Conservation (phyloP, 2,113 vertebrate genomes). For the Herpailurus yagouaroundi region DNA sequence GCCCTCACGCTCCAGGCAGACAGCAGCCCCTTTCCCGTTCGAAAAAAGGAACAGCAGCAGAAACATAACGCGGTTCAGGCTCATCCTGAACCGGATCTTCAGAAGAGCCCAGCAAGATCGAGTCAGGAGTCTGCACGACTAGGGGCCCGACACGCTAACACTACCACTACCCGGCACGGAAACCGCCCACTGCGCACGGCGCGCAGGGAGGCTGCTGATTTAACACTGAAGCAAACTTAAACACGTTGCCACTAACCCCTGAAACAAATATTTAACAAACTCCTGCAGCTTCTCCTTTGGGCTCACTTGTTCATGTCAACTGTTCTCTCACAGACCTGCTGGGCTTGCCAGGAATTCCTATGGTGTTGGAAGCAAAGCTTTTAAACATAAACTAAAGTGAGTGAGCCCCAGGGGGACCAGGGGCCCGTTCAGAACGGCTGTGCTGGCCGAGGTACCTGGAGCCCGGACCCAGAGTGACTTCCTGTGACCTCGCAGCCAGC, state of each 20-base stretch:
- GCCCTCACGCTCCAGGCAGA: background rate
- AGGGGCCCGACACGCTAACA: background rate
- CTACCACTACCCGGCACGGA: too few relatives aligned
- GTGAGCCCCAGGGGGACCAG: too few relatives aligned
- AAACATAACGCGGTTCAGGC: background rate
- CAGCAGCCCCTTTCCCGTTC: background rate
- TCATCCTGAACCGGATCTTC: background rate
- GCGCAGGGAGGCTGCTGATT: background rate
- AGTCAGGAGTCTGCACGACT: background rate
- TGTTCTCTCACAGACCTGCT: background rate
- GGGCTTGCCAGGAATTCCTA: background rate
- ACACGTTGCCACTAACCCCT: background rate
- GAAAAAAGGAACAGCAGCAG: background rate
- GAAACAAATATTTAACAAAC: background rate
- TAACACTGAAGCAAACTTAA: background rate
- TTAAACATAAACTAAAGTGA: background rate
- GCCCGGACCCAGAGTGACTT: background rate
- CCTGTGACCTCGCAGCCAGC: background rate
- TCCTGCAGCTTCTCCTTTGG: background rate
- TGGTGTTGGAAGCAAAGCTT: background rate
- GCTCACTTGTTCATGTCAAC: background rate
- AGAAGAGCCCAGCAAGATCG: background rate
- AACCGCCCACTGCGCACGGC: rapidly evolving
- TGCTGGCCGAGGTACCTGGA: background rate
- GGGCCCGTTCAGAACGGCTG: too few relatives aligned